Evolutionary conservation across 2,888 invertebrate genomes (phyloP), one percentile per base, ranked within the genome.

Genomic region (Punctoribates punctum): DNA sequence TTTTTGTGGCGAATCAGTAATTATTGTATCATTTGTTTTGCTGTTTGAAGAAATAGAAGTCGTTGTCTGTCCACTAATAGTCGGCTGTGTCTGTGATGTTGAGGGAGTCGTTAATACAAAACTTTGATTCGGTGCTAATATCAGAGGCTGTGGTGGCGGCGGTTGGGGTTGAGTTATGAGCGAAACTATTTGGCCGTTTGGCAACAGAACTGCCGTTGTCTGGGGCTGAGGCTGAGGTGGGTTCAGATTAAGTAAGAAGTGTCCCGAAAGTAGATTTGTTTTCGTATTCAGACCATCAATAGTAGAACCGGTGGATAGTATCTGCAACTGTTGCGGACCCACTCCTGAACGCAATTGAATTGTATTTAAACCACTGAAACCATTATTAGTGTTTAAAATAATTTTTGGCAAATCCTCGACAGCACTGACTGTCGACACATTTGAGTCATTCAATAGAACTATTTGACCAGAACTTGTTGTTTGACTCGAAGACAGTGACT

Each of bases 131-230:
- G 72, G 60, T 72, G 75, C 48, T 20, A 57, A 75, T 8, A 76
- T 34, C 0, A 67, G 62, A 38, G 73, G 48, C 17, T 72, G 72
- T 42, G 42, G 42, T 48, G 46, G 72, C 4, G 72, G 13, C 11
- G 46, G 79, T 46, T 82, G 81, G 15, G 84, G 83, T 77, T 84
- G 84, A 8, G 83, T 83, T 17, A 84, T 84, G 51, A 84, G 84
- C 4, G 84, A 84, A 57, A 84, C 82, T 8, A 85, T 82, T 75
- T 84, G 84, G 54, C 84, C 84, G 78, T 83, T 84, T 11, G 84
- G 84, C 74, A 85, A 80, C 13, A 84, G 81, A 25, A 85, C 80
- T 29, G 84, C 84, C 25, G 83, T 82, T 13, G 84, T 84, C 46
- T 83, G 80, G 78, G 83, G 82, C 42, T 80, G 81, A 11, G 72